phyloP scores from a whole-genome alignment of 2,888 invertebrate species.

The Euclidia mi region DNA sequence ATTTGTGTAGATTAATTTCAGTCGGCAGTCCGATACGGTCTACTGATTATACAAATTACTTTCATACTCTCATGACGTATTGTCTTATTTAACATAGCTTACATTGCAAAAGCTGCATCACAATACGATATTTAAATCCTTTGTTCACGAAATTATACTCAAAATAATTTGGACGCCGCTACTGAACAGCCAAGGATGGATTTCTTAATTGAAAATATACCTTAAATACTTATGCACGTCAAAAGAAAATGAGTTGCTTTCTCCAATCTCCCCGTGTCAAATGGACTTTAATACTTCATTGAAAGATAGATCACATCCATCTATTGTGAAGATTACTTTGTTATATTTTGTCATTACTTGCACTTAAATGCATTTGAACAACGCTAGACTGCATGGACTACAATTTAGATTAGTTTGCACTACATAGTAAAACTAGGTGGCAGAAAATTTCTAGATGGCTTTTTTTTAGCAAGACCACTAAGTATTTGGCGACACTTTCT shows the following conservation, averaged over 20 bases:
- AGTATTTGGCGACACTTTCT: no score
- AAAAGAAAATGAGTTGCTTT: neutral
- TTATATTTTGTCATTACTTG: no score
- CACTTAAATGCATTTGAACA: no score
- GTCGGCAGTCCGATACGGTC: constrained; percentile 44
- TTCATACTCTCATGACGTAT: constrained; percentile 52
- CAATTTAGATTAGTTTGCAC: no score
- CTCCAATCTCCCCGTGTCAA: neutral
- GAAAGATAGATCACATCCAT: neutral
- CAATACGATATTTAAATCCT: constrained; percentile 15
- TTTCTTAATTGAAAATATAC: neutral
- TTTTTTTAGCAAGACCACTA: no score
- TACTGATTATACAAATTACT: constrained; percentile 61
- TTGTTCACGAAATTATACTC: constrained; percentile 24
- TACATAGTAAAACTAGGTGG: no score
- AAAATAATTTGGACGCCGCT: constrained; percentile 14
- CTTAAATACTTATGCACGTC: neutral
- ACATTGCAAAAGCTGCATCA: constrained; percentile 36
- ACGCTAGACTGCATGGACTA: no score
- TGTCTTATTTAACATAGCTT: constrained; percentile 28
- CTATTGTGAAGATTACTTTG: neutral
- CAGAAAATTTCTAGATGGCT: no score
- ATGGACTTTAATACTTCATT: neutral
- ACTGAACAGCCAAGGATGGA: constrained; percentile 2
- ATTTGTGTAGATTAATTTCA: constrained; percentile 23